Evolutionary conservation across 2,113 vertebrate species (phyloP), one percentile per base, ranked within the genome.

Genomic region (Caretta caretta): DNA sequence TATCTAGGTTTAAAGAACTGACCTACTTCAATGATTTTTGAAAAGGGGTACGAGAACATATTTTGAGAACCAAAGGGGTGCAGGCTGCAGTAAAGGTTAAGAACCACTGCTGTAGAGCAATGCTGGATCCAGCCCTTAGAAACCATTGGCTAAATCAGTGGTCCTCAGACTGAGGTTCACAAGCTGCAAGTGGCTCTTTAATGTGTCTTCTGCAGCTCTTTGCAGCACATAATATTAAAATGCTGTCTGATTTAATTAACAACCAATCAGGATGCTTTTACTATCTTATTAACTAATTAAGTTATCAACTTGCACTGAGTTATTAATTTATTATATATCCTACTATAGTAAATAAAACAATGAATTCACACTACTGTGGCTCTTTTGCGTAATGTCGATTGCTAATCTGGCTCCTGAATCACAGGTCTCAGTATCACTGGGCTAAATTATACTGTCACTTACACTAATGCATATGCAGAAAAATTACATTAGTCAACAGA

Each of bases 361-460:
- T 69, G 31, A 69, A 69, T 69, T 69, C 62, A 69, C 35, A 69
- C 31, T n/a, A 19, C 8, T n/a, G 35, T 65, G 62, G 31, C 35
- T n/a, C 62, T 69, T 69, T 69, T n/a, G 62, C 35, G 17, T 20
- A 69, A n/a, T 69, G 62, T 20, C 19, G 62, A 69, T 69, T 69
- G 35, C 62, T 65, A 31, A 31, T 62, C 14, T 62, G 57, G 27
- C 29, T 62, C 31, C 29, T 69, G 35, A 69, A n/a, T 14, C 62
- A 69, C 35, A 17, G 35, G 62, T 69, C 62, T 19, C 16, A 69
- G 31, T n/a, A 69, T 20, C 62, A n/a, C 31, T 69, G 16, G 12
- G 19, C 20, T 12, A 92, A 89, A 93, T 86, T 87, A 90, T 46
- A 84, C 42, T 92, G 69, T 81, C 69, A 80, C 91, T 85, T 84